Evolutionary conservation across 2,797 vertebrate species (phyloP).

Genomic region (Glyptemys insculpta): DNA sequence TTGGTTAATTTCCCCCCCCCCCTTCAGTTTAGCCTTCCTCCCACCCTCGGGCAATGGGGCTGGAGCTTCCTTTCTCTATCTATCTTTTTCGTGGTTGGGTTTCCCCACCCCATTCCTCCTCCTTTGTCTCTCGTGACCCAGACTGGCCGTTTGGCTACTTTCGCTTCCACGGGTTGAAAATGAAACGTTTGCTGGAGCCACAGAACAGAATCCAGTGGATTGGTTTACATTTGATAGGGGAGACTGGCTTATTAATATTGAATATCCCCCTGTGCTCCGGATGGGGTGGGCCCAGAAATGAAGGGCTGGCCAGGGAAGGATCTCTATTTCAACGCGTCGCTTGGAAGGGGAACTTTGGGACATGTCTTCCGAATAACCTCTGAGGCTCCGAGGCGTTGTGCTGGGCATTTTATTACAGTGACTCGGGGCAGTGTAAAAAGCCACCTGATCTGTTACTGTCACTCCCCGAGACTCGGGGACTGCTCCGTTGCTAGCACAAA

Average conservation of each 20-base stretch:
- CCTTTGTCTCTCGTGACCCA: not conserved
- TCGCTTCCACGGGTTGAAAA: not conserved
- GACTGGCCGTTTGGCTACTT: not conserved
- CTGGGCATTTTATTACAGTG: not conserved
- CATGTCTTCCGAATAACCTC: not conserved
- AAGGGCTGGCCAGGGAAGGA: not conserved
- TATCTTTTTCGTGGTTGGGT: not conserved
- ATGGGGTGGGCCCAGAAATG: not conserved
- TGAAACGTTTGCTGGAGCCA: not conserved
- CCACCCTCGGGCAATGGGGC: no score
- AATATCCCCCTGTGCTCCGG: not conserved
- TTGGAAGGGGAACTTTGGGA: not conserved
- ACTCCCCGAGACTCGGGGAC: not conserved
- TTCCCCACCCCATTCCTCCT: no score
- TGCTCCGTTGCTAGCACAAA: not conserved
- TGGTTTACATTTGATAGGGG: not conserved
- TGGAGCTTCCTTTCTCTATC: no score
- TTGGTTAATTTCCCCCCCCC: no score
- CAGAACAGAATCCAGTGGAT: not conserved
- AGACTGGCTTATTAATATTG: not conserved
- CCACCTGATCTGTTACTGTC: not conserved
- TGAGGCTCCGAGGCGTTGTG: not conserved
- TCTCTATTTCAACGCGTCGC: not conserved
- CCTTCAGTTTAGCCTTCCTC: no score
- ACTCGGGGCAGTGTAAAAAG: no score